Evolutionary conservation across 2,113 vertebrate genomes (phyloP).

Genomic region (Cynopterus brachyotis): DNA sequence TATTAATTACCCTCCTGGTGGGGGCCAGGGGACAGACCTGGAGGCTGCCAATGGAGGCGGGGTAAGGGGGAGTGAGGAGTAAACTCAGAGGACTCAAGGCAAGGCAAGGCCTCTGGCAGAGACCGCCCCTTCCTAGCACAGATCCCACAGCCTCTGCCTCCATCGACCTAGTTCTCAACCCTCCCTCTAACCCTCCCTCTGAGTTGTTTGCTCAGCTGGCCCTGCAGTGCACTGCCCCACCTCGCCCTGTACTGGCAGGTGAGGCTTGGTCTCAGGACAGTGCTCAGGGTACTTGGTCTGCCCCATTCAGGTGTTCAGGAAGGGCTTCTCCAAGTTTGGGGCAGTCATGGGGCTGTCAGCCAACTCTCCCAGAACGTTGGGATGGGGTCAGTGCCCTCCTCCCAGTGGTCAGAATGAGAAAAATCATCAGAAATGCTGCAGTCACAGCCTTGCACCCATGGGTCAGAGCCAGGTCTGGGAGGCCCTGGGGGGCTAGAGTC

Average conservation of each 20-base stretch:
- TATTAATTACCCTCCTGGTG: background rate
- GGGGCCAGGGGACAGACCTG: background rate
- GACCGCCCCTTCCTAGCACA: background rate
- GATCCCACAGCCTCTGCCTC: background rate
- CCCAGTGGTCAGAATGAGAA: background rate
- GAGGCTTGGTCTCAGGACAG: background rate
- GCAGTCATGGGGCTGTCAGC: background rate
- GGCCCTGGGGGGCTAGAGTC: background rate
- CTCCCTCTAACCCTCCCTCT: background rate
- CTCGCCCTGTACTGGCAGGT: background rate
- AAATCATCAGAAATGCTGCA: background rate
- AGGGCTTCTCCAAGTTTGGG: background rate
- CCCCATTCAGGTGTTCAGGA: background rate
- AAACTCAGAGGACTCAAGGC: background rate
- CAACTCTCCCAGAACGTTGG: background rate
- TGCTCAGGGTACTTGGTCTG: background rate
- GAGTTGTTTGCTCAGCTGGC: conserved; percentile 63
- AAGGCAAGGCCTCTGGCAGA: background rate
- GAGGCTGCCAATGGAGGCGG: background rate
- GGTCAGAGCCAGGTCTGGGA: background rate
- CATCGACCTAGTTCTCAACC: conserved; percentile 34
- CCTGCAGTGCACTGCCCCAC: background rate
- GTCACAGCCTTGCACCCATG: background rate
- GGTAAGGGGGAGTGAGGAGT: background rate
- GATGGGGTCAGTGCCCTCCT: background rate